Evolutionary conservation across 2,888 invertebrate genomes (phyloP).

Genomic region (Altica lythri): DNA sequence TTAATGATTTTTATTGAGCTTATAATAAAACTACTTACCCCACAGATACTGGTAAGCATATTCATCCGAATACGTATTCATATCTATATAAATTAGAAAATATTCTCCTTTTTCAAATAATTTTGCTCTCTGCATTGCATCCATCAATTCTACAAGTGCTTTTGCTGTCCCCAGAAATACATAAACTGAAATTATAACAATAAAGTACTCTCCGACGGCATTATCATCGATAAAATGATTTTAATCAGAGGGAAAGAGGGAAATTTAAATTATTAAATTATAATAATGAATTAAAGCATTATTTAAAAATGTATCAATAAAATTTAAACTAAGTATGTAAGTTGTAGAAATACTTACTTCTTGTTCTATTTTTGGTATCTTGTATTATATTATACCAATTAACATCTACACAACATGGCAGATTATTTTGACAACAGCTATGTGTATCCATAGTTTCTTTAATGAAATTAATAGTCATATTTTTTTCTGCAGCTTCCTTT

Average conservation of each 20-base stretch:
- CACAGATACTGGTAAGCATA: constrained; percentile 77
- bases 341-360: no score
- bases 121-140: constrained; percentile 85
- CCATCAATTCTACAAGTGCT: constrained; percentile 88
- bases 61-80: constrained; percentile 79
- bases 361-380: constrained; percentile 82
- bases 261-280: no score
- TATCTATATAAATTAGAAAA: constrained; percentile 93
- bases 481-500: constrained; percentile 73
- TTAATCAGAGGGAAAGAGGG: no score
- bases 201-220: no score
- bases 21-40: no score
- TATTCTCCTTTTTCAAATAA: constrained; percentile 91
- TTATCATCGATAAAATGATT: no score
- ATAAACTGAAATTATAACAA: constrained; percentile 92
- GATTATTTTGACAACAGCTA: constrained; percentile 77
- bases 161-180: constrained; percentile 89
- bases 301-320: neutral
- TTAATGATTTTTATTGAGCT: no score
- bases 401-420: constrained; percentile 76
- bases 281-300: neutral
- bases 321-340: no score
- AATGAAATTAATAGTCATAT: constrained; percentile 84
- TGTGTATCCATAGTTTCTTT: constrained; percentile 72
- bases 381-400: constrained; percentile 85